A percentile compares a stretch with the other conserved stretches of the same genome.
Conservation (phyloP, 1,140 invertebrate species). For the Oryzaephilus surinamensis region DNA sequence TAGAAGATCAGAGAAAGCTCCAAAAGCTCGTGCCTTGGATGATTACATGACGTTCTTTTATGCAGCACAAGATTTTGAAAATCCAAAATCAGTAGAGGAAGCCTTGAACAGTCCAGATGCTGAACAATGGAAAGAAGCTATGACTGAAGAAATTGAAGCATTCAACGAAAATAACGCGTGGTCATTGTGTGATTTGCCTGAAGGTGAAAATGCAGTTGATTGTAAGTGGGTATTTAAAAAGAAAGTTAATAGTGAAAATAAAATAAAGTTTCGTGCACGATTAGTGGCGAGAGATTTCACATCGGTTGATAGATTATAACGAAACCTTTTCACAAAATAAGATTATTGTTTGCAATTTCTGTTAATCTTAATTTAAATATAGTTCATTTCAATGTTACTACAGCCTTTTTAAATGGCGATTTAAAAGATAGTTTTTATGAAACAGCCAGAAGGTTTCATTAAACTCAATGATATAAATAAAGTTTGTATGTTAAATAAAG, state of each 20-base stretch:
- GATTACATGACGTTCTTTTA: too few relatives aligned
- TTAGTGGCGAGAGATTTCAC: constrained; percentile 38
- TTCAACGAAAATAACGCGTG: constrained; percentile 24
- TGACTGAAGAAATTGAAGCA: constrained; percentile 16
- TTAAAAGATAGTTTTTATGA: constrained; percentile 38
- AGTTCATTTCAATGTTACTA: constrained; percentile 25
- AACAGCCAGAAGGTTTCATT: constrained; percentile 32
- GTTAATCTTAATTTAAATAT: constrained; percentile 16
- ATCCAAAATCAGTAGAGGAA: constrained; percentile 10
- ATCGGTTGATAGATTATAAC: constrained; percentile 30
- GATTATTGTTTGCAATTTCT: constrained; percentile 33
- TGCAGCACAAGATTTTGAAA: too few relatives aligned
- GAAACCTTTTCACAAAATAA: constrained; percentile 33
- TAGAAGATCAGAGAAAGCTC: too few relatives aligned
- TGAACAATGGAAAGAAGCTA: constrained; percentile 18
- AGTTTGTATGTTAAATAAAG: constrained; percentile 33
- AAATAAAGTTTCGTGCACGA: constrained; percentile 33
- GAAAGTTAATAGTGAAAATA: constrained; percentile 27
- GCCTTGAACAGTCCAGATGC: constrained; percentile 5
- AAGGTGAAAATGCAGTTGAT: constrained; percentile 18
- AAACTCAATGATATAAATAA: constrained; percentile 19
- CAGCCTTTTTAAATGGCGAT: constrained; percentile 37
- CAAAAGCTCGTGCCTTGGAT: too few relatives aligned
- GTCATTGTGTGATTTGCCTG: constrained; percentile 25
- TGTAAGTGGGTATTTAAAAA: constrained; percentile 35